Evolutionary conservation across 2,113 vertebrate genomes (phyloP).

Genomic region (Phrynocephalus versicolor): DNA sequence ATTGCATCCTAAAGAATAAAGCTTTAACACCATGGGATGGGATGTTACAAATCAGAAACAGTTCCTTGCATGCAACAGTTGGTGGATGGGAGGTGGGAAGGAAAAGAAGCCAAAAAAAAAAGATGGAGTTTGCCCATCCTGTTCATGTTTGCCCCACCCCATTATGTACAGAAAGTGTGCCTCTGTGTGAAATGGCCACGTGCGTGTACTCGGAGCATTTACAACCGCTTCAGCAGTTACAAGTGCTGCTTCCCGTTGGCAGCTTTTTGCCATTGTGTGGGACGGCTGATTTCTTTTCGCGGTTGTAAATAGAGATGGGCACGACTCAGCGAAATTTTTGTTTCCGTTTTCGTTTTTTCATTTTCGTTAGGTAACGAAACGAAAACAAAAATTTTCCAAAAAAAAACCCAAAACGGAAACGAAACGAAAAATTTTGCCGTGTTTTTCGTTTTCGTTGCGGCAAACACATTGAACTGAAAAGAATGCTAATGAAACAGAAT

Average conservation of each 20-base stretch:
- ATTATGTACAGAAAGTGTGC: fast-evolving
- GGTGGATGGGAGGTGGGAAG: not conserved
- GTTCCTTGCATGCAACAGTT: not conserved
- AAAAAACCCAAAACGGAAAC: too few species aligned
- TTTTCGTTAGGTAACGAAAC: too few species aligned
- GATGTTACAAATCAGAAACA: not conserved
- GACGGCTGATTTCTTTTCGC: not conserved
- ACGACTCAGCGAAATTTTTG: too few species aligned
- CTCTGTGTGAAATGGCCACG: not conserved
- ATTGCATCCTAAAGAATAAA: not conserved
- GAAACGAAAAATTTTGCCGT: too few species aligned
- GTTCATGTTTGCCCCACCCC: not conserved
- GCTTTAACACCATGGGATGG: not conserved
- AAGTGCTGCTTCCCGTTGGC: not conserved
- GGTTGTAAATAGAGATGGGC: too few species aligned
- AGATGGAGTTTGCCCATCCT: not conserved
- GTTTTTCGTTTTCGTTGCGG: too few species aligned
- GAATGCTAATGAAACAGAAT: too few species aligned
- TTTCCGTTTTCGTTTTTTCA: too few species aligned
- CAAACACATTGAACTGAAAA: too few species aligned
- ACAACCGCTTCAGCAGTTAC: not conserved
- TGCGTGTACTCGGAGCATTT: not conserved
- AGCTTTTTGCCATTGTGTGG: not conserved
- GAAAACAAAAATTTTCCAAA: too few species aligned
- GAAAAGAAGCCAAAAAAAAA: not conserved